Evolutionary conservation across 2,888 invertebrate species (phyloP), one percentile per base, ranked within the genome.

Genomic region (Pachliopta kotzebuea): DNA sequence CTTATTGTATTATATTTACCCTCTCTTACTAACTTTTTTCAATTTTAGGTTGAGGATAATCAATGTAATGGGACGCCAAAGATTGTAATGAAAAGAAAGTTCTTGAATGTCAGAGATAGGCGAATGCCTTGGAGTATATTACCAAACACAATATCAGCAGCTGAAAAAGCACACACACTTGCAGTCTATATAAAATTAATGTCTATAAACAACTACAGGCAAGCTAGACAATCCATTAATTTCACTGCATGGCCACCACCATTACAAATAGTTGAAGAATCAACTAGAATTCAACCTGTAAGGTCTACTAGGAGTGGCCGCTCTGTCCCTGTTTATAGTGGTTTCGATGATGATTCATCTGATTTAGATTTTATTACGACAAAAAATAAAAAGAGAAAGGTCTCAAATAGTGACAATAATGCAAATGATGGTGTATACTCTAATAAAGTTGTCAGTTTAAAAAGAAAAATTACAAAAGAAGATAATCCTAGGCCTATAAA

Each of bases 61-160:
- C 37, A 57, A 49, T 62, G 58, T 49, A 71, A 67, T 58, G 60
- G 73, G 54, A 67, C 77, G 31, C 70, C 80, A 60, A 85, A 79
- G 67, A 78, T 76, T n/a, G 67, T 71, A 49, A 77, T 90, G 80
- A 88, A 86, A 69, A 82, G 90, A 65, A 77, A 82, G 9, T 86
- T 82, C 71, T 67, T 86, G 55, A 85, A 90, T 77, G 91, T 90
- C 0, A 80, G 74, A 71, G 91, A 91, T 59, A 83, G 88, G 67
- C 77, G 91, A 45, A 78, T 91, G 82, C 91, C 91, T n/a, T 91
- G 91, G 91, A 86, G 91, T 66, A 70, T 91, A 17, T 70, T 91
- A 42, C 88, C 91, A 2, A 77, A 72, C 24, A 72, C 80, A 42
- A 73, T 90, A 56, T 83, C 85, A 24, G 83, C 81, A 52, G 81